A percentile compares a stretch with the other conserved stretches of the same genome.
phyloP scores from a whole-genome alignment of 2,797 vertebrate species.

The Petrocephalus sullivani region DNA sequence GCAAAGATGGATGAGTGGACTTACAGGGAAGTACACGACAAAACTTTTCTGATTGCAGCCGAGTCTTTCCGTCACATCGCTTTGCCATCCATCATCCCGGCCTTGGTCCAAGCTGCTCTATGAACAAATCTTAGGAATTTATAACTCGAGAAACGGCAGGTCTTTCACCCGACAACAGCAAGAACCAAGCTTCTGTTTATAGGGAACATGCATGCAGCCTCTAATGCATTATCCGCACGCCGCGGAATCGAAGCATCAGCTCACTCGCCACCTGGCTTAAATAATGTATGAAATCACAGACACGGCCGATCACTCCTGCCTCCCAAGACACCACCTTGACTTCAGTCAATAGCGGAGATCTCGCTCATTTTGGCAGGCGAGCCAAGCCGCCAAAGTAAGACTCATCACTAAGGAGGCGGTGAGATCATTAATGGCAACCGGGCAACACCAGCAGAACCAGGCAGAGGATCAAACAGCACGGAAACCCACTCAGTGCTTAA shows the following conservation, averaged over 20 bases:
- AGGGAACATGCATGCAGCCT: not conserved
- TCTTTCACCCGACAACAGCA: not conserved
- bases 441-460: not conserved
- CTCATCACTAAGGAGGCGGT: not conserved
- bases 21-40: not conserved
- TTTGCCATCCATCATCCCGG: not conserved
- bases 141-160: not conserved
- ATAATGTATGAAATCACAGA: slow-evolving; percentile 12
- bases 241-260: not conserved
- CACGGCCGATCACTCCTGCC: not conserved
- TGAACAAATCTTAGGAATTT: not conserved
- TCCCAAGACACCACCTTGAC: not conserved
- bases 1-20: not conserved
- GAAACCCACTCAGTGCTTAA: not conserved
- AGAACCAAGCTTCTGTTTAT: not conserved
- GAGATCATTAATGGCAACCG: not conserved
- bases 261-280: not conserved
- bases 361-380: not conserved
- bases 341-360: not conserved
- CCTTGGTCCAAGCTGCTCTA: not conserved
- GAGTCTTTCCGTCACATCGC: not conserved
- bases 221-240: not conserved
- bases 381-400: not conserved
- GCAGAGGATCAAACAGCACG: not conserved
- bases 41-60: not conserved